Percentiles rank a stretch among this genome's conserved stretches.
Conservation (phyloP, 2,888 invertebrate genomes). For the Drosophila melanosoma region DNA sequence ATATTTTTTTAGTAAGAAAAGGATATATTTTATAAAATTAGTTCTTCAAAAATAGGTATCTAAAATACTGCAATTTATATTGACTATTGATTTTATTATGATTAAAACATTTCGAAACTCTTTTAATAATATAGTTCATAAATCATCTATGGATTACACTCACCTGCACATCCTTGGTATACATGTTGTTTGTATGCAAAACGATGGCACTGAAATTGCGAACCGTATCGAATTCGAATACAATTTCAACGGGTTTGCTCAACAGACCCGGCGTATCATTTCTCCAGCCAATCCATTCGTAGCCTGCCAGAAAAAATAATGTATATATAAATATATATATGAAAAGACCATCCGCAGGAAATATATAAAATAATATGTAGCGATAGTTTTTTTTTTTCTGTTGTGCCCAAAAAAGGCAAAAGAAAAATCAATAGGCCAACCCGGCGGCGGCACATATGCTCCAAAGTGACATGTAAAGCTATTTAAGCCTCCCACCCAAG, state of each 20-base stretch:
- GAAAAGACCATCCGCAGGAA: constrained; percentile 35
- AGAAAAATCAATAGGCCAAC: constrained; percentile 52
- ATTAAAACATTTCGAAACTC: not conserved
- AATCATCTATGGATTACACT: constrained; percentile 58
- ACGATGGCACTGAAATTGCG: constrained; percentile 91
- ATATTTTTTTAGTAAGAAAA: not conserved
- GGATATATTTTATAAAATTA: not conserved
- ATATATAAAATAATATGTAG: constrained; percentile 43
- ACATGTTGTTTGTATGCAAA: constrained; percentile 91
- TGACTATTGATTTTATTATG: not conserved
- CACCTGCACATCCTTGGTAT: constrained; percentile 91
- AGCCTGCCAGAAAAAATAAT: constrained; percentile 87
- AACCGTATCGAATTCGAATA: constrained; percentile 91
- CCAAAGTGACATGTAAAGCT: constrained; percentile 67
- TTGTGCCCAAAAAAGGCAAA: constrained; percentile 8
- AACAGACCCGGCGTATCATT: constrained; percentile 88
- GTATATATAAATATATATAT: not conserved
- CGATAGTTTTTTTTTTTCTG: constrained; percentile 22
- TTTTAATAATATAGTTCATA: constrained; percentile 4
- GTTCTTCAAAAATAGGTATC: not conserved
- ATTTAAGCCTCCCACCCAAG: constrained; percentile 61
- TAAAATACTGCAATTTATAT: not conserved
- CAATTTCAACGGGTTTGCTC: constrained; percentile 89
- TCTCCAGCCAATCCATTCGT: constrained; percentile 94
- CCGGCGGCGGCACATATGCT: constrained; percentile 42